phyloP scores from a whole-genome alignment of 2,797 vertebrate genomes.

The Acridotheres tristis region DNA sequence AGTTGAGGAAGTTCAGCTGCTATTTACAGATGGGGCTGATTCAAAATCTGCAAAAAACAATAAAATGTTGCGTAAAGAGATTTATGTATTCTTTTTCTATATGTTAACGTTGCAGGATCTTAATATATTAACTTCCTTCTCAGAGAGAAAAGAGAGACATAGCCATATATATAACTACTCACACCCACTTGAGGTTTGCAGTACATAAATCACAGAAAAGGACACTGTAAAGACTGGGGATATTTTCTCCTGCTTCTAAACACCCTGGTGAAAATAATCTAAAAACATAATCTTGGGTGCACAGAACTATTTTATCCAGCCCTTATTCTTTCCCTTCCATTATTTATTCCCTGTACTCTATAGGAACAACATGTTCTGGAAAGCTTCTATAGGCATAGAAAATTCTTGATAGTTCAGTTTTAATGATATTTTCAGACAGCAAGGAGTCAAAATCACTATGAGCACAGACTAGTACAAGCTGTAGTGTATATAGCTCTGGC shows the following conservation, averaged over 20 bases:
- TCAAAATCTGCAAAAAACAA: not conserved
- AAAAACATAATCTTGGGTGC: not conserved
- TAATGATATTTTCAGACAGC: not conserved
- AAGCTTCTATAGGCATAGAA: not conserved
- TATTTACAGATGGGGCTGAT: not conserved
- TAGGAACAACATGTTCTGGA: not conserved
- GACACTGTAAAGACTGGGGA: not conserved
- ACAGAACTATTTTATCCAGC: not conserved
- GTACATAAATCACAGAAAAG: not conserved
- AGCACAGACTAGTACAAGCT: not conserved
- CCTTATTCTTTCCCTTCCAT: not conserved
- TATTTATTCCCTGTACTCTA: not conserved
- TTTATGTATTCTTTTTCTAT: not conserved
- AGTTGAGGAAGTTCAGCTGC: not conserved
- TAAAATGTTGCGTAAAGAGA: not conserved
- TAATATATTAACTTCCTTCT: not conserved
- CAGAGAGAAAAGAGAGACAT: not conserved
- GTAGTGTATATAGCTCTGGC: not conserved
- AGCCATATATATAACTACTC: not conserved
- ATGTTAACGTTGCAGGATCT: rapidly evolving
- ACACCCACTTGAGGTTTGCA: not conserved
- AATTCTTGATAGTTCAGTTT: not conserved
- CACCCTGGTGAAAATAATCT: not conserved
- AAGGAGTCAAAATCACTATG: not conserved
- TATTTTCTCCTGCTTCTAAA: not conserved